Evolutionary conservation across 2,113 vertebrate species (phyloP), one percentile per base, ranked within the genome.

Genomic region (Prinia subflava): DNA sequence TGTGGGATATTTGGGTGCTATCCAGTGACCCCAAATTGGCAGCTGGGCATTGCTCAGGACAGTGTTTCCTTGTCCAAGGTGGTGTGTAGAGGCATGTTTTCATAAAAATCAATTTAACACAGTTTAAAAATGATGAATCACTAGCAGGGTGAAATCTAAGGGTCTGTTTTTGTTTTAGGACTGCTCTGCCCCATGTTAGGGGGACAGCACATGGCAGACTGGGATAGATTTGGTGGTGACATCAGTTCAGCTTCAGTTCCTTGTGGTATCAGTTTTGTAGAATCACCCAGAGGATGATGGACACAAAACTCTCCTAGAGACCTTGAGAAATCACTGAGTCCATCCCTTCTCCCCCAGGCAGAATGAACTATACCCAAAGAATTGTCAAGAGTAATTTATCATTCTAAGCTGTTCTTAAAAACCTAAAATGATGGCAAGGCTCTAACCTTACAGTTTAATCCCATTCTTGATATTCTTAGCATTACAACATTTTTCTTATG

Each of bases 371-470:
- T 49, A 94, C 87, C 94, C 85, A 87, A 79, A 85, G 70, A 87
- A 76, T 53, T 95, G 85, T 92, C 88, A 94, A 76, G 90, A 93
- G 30, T 53, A 60, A 91, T 95, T 95, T 85, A 59, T 93, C 90
- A 93, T 87, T 80, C 75, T 56, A 69, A 91, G 41, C 33, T 90
- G 41, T 69, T 91, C 63, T 84, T 65, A 57, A 83, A 92, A 91
- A 27, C 20, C 22, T 75, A 76, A 89, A 59, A 75, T 82, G 52
- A 64, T 83, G 28, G 49, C 10, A 62, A 85, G 46, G n/a, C 57
- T 87, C 50, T 62, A 93, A 59, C 46, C 57, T 75, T 71, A 37
- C 27, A 68, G 31, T 49, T 53, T 71, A 60, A 69, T 69, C 44
- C 25, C 30, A 8, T 52, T 91, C 46, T 57, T 73, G 60, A 41